These are phyloP conservation scores for Sminthopsis crassicaudata DNA, from an alignment of 2,113 vertebrate genomes.

Conservation along the genomic window DNA sequence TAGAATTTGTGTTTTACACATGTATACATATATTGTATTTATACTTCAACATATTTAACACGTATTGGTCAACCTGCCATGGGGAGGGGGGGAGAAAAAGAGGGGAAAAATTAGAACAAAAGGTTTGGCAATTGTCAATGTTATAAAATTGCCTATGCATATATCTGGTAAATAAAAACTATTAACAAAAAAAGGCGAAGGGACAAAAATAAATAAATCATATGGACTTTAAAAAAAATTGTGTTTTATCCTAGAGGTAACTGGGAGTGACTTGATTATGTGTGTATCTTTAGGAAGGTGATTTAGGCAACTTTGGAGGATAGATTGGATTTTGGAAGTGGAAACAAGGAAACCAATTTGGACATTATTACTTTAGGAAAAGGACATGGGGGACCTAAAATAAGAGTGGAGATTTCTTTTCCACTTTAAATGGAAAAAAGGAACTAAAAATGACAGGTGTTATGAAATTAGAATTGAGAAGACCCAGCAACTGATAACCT, in stretches of 20 bases:
- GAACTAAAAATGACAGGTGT: neutral
- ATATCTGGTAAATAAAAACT: too few species aligned
- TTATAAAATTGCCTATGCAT: too few species aligned
- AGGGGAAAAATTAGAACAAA: too few species aligned
- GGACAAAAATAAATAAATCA: too few species aligned
- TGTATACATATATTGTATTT: too few species aligned
- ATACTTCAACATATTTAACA: too few species aligned
- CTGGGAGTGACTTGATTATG: neutral
- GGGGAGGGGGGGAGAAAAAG: too few species aligned
- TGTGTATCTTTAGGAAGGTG: neutral
- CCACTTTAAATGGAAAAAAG: neutral
- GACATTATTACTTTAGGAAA: neutral
- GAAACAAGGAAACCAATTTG: neutral
- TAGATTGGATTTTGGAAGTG: neutral
- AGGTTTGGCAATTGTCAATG: too few species aligned
- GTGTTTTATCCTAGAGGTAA: neutral
- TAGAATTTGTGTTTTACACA: neutral
- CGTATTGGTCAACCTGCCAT: too few species aligned
- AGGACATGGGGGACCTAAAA: neutral
- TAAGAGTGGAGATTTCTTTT: neutral
- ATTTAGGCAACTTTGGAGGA: neutral
- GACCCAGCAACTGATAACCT: neutral
- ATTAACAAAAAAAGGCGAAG: too few species aligned
- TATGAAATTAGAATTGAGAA: neutral
- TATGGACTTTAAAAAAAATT: too few species aligned